Evolutionary conservation across 2,113 vertebrate species (phyloP).

Genomic region (Ophthalmotilapia sp.): DNA sequence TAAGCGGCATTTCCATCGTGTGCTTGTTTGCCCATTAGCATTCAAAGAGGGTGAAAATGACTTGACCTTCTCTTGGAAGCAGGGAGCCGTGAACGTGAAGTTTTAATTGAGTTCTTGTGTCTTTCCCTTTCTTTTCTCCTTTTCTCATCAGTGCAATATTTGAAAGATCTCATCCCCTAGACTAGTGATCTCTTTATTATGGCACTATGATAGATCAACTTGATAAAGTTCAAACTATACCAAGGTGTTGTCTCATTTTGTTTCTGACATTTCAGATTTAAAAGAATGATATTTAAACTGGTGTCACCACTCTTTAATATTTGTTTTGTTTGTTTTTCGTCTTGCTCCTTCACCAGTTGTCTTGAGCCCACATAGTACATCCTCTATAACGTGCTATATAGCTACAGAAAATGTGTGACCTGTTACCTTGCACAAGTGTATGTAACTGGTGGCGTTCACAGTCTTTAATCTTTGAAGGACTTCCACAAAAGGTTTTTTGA

Average conservation of each 20-base stretch:
- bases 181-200: slow-evolving; percentile 35
- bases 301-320: not conserved
- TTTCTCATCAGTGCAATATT: slow-evolving; percentile 50
- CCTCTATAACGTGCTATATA: not conserved
- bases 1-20: slow-evolving; percentile 22
- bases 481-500: not conserved
- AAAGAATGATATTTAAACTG: not conserved
- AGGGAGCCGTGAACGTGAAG: slow-evolving; percentile 24
- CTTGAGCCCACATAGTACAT: not conserved
- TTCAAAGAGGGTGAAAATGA: slow-evolving; percentile 54
- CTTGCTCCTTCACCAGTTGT: not conserved
- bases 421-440: not conserved
- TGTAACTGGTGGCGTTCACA: not conserved
- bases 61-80: slow-evolving; percentile 60
- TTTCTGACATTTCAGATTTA: slow-evolving; percentile 20
- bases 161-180: slow-evolving; percentile 50
- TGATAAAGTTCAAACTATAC: not conserved
- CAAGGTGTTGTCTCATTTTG: not conserved
- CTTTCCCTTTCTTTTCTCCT: slow-evolving; percentile 20
- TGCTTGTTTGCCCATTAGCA: slow-evolving; percentile 54
- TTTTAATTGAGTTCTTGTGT: slow-evolving; percentile 66
- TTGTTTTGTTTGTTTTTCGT: not conserved
- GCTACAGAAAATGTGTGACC: not conserved
- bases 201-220: slow-evolving; percentile 33
- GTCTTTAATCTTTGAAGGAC: not conserved